phyloP scores from a whole-genome alignment of 2,888 invertebrate species.

The Limnephilus auricula region DNA sequence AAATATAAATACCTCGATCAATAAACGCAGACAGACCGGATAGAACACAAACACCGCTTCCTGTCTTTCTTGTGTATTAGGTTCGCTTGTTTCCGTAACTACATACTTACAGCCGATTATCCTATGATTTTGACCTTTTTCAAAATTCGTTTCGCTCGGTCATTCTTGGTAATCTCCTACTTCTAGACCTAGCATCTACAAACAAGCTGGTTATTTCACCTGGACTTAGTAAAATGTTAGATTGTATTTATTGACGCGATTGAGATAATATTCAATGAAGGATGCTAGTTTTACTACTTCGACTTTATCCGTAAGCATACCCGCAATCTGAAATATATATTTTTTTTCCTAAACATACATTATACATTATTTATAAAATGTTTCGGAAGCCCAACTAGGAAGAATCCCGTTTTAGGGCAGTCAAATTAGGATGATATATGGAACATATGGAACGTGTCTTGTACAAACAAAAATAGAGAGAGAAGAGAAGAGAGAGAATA shows the following conservation, averaged over 20 bases:
- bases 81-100: not conserved
- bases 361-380: too few relatives aligned
- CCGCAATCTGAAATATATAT: not conserved
- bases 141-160: not conserved
- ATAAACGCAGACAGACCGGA: not conserved
- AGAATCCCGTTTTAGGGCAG: too few relatives aligned
- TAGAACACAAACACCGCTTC: not conserved
- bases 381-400: too few relatives aligned
- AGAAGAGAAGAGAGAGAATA: too few relatives aligned
- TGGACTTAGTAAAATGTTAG: not conserved
- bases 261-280: not conserved
- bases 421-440: too few relatives aligned
- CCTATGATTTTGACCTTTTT: not conserved
- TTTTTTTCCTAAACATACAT: too few relatives aligned
- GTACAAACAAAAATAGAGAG: too few relatives aligned
- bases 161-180: not conserved
- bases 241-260: not conserved
- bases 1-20: not conserved
- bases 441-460: too few relatives aligned
- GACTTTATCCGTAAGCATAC: not conserved
- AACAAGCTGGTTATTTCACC: not conserved
- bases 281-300: not conserved
- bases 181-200: not conserved
- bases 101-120: not conserved
- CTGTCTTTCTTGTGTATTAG: not conserved